Evolutionary conservation across 2,888 invertebrate genomes (phyloP).

Genomic region (Zygogramma bicolorata): DNA sequence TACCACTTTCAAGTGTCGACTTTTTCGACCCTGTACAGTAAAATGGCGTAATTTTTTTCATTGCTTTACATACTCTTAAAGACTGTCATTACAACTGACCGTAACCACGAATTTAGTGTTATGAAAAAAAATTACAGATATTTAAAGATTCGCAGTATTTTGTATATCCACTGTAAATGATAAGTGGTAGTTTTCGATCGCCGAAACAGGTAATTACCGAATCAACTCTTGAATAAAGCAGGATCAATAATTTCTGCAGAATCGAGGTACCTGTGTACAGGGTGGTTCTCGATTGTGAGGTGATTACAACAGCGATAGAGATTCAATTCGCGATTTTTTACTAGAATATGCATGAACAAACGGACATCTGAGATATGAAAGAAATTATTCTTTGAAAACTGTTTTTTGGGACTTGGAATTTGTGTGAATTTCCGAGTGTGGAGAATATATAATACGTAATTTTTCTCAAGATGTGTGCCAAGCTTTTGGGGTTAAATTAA

Average conservation of each 20-base stretch:
- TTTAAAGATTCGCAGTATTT: slow-evolving; percentile 20
- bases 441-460: too few relatives aligned
- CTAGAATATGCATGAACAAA: background rate
- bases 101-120: slow-evolving; percentile 29
- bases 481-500: too few relatives aligned
- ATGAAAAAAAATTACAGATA: slow-evolving; percentile 29
- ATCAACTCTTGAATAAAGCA: slow-evolving; percentile 39
- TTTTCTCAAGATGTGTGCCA: too few relatives aligned
- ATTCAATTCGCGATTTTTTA: background rate
- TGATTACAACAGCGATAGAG: background rate
- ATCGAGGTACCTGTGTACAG: slow-evolving; percentile 34
- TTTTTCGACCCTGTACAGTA: background rate
- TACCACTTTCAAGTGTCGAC: background rate
- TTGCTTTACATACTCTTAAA: slow-evolving; percentile 25
- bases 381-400: too few relatives aligned
- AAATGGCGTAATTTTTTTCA: slow-evolving; percentile 8
- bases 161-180: slow-evolving; percentile 29
- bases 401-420: too few relatives aligned
- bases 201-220: slow-evolving; percentile 42
- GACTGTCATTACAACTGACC: slow-evolving; percentile 21
- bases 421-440: too few relatives aligned
- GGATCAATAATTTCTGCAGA: slow-evolving; percentile 39
- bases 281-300: background rate
- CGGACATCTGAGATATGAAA: too few relatives aligned
- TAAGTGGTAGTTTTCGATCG: slow-evolving; percentile 35